These are phyloP conservation scores for Hozukius guyotensis DNA, from an alignment of 2,797 vertebrate genomes.

Conservation along the genomic window DNA sequence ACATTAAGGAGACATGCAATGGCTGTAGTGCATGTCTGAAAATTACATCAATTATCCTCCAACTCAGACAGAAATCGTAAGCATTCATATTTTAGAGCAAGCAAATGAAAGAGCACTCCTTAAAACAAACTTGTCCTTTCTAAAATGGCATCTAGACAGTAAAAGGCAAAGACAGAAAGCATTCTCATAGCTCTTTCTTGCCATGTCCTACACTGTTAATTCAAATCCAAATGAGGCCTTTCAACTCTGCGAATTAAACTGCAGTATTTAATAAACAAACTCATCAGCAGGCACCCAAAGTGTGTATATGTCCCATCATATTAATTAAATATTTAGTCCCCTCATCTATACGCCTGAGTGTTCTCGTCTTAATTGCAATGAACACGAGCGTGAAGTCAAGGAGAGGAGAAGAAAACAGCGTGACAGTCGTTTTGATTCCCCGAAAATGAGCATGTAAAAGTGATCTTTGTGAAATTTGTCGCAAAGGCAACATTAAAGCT, in stretches of 20 bases:
- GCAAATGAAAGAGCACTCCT: not conserved
- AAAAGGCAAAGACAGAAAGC: slow-evolving; percentile 6
- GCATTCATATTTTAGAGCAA: slow-evolving; percentile 22
- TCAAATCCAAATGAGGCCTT: slow-evolving; percentile 32
- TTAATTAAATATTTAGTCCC: slow-evolving; percentile 87
- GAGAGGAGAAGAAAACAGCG: slow-evolving; percentile 76
- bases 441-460: slow-evolving; percentile 16
- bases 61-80: not conserved
- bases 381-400: slow-evolving; percentile 82
- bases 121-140: not conserved
- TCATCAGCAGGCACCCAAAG: slow-evolving; percentile 72
- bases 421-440: slow-evolving; percentile 79
- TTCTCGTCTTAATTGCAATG: slow-evolving; percentile 85
- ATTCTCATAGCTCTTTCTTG: not conserved
- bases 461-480: not conserved
- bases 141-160: slow-evolving; percentile 24
- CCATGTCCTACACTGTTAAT: slow-evolving; percentile 12
- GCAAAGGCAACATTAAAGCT: not conserved
- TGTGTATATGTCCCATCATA: slow-evolving; percentile 71
- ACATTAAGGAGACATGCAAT: not conserved
- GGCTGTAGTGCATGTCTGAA: not conserved
- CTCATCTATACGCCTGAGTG: slow-evolving; percentile 78
- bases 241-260: slow-evolving; percentile 46
- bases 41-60: slow-evolving; percentile 13
- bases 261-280: slow-evolving; percentile 63